Base-by-base conservation (phyloP, 2,113 vertebrate genomes). In the Triplophysa tibetana region DNA sequence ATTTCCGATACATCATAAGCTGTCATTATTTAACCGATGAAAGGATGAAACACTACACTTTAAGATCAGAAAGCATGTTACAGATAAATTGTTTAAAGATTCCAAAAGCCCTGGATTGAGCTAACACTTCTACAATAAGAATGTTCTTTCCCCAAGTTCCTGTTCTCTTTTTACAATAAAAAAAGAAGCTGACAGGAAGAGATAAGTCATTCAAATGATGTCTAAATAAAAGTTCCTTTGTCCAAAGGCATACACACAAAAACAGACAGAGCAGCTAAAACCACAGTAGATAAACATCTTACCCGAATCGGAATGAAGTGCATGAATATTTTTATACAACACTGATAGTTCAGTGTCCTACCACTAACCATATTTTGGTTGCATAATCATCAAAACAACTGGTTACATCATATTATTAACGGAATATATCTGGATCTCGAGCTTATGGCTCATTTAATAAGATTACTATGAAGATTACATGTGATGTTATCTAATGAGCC, bases 101-200 rank as follows among this genome's bases (percentile, higher is more conserved):
- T 56, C 50, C 69, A 14, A 13, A 33, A 54, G 13, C n/a, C 26
- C 26, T 56, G 50, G 69, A 70, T 13, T 48, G 50, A 70, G 17
- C 50, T 6, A 43, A 60, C 5, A 60, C 70, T 23, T 74, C 60
- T 60, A 74, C 70, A 74, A 60, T 58, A 16, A n/a, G 17, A n/a
- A 54, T 29, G 11, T n/a, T n/a, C 11, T 54, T 70, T 58, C 48
- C 24, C 6, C 29, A 23, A 21, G 52, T 58, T 58, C 52, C 52
- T 21, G 19, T 72, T 72, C 38, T 58, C 6, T 2, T 58, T 58
- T 26, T 41, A 56, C 5, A 3, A 33, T 8, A 50, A 56, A 56
- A 5, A 41, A 41, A 73, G 4, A 5, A 23, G 29, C n/a, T 23
- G 1, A 58, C 29, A 73, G 7, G 29, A 17, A 21, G 21, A 23